Conservation (phyloP, 2,888 invertebrate species). For the Acrobasis suavella region DNA sequence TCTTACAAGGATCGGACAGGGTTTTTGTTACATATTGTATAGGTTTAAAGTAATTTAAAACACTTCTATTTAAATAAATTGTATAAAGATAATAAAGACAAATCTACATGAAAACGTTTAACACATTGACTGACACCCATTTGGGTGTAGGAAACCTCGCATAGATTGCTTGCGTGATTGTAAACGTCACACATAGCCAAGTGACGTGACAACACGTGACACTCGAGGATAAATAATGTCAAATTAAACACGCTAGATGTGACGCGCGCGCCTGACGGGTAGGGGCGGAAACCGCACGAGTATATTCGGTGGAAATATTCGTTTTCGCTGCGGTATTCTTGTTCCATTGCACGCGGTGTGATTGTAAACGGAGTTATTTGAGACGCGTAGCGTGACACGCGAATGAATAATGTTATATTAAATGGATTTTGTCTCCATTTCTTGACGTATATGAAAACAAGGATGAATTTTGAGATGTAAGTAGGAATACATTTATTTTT, state of each 20-base stretch:
- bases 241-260: conserved; percentile 13
- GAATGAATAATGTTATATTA: background rate
- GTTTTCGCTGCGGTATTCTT: conserved; percentile 11
- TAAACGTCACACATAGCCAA: background rate
- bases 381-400: background rate
- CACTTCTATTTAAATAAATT: too few relatives aligned
- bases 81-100: too few relatives aligned
- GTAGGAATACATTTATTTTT: too few relatives aligned
- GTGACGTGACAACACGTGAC: background rate
- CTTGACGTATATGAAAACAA: too few relatives aligned
- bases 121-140: conserved; percentile 2
- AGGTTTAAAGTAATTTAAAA: too few relatives aligned
- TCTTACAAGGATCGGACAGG: too few relatives aligned
- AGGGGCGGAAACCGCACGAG: conserved; percentile 1
- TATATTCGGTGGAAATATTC: conserved; percentile 1
- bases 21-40: too few relatives aligned
- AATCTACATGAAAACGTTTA: background rate
- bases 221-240: background rate
- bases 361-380: conserved; percentile 10
- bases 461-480: too few relatives aligned
- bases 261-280: conserved; percentile 1
- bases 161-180: conserved; percentile 8
- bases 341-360: conserved; percentile 9
- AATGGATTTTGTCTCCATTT: background rate
- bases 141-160: background rate